Base-by-base conservation (phyloP, 2,113 vertebrate species). In the Tor tambroides region DNA sequence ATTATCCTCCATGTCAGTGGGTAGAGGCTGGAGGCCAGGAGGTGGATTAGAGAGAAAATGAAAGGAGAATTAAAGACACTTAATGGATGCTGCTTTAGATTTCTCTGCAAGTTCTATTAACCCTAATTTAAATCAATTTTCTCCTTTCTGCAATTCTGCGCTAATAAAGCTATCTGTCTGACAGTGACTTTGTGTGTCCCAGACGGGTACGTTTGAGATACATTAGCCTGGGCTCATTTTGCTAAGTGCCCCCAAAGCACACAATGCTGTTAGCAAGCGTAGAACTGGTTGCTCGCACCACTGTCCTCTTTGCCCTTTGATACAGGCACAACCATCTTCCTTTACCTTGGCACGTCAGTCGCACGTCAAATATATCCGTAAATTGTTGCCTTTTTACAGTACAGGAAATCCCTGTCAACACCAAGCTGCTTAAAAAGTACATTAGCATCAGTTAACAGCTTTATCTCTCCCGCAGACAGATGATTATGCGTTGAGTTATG, bases 1-100 rank as follows among this genome's bases (percentile, higher is more conserved):
- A 95, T 94, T 93, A 91, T 86, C 91, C 80, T 92, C 92, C 89
- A 90, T 93, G 92, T 93, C 92, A 91, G 15, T 72, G 80, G 84
- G 85, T 87, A 79, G 90, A 83, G 90, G 91, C 91, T 92, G 85
- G 91, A 89, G 82, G 85, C 90, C 49, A 84, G 87, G 75, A 81
- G 49, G 82, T 81, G 86, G 87, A 86, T 87, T 86, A 82, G 85
- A 80, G 83, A 67, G 77, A 79, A 77, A 89, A 87, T 89, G 75
- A 90, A 84, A 71, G 75, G 41, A 86, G 61, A 93, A 91, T 92
- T 89, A 92, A 91, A 91, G 71, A 87, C 85, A 86, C 77, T 86
- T 92, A 92, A 92, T 88, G 87, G 89, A 87, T 81, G 81, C 88
- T 85, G 86, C 87, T 89, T 92, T 91, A 93, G 90, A 91, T 93